Conservation (phyloP, 2,113 vertebrate genomes). For the Sinocyclocheilus rhinocerous region DNA sequence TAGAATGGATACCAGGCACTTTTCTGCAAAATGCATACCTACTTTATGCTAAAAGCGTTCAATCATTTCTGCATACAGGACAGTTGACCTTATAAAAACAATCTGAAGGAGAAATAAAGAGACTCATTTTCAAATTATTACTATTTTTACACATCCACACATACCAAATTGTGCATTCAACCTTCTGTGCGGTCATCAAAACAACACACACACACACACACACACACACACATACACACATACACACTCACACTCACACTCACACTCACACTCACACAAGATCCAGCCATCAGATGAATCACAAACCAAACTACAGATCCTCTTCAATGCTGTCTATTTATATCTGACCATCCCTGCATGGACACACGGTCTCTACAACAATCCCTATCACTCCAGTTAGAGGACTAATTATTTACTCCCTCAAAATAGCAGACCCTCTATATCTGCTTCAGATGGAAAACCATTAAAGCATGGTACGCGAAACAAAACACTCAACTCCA, state of each 20-base stretch:
- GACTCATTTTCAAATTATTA: background rate
- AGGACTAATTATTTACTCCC: background rate
- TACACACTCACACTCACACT: too few species aligned
- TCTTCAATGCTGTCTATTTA: background rate
- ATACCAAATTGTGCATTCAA: background rate
- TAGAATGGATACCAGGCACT: background rate
- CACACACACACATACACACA: too few species aligned
- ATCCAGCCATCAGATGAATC: background rate
- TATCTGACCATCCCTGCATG: background rate
- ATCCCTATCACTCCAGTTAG: background rate
- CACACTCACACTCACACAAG: too few species aligned
- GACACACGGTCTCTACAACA: background rate
- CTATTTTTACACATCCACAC: background rate
- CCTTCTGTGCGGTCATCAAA: background rate
- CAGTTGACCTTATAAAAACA: background rate
- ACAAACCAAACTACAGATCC: background rate
- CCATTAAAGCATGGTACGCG: background rate
- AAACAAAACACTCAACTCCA: background rate
- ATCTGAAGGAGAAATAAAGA: background rate
- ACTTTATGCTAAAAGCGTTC: background rate
- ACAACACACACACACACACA: too few species aligned
- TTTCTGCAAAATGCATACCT: background rate
- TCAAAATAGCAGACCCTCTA: background rate
- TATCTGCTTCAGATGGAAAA: background rate
- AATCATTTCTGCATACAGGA: background rate